Conservation (phyloP, 2,888 invertebrate genomes). For the Axea sp. region DNA sequence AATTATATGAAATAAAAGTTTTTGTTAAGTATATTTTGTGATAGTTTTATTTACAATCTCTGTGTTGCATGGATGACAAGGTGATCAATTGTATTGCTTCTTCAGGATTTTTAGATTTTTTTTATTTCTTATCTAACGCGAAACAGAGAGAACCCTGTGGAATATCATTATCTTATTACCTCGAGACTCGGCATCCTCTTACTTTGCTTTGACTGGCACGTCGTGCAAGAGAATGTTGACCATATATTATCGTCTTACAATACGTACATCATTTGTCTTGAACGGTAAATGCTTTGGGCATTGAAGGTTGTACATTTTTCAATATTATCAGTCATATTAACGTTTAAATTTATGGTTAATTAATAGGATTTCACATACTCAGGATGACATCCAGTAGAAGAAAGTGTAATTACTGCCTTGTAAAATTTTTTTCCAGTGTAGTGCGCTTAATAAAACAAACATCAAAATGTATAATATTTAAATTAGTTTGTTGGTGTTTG, state of each 20-base stretch:
- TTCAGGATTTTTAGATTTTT: background rate
- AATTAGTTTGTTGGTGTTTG: no score
- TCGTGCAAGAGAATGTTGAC: conserved; percentile 19
- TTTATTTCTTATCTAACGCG: conserved; percentile 14
- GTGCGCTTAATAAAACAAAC: no score
- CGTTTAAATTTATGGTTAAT: conserved; percentile 17
- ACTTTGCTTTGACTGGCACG: conserved; percentile 23
- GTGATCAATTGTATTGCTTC: no score
- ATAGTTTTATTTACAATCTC: background rate
- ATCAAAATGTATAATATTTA: no score
- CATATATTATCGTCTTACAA: conserved; percentile 29
- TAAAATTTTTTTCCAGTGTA: no score
- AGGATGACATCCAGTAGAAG: background rate
- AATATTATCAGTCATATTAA: conserved; percentile 1
- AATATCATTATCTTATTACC: conserved; percentile 37
- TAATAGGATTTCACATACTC: conserved; percentile 3
- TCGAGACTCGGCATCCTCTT: conserved; percentile 21
- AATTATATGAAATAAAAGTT: conserved; percentile 11
- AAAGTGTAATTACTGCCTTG: no score
- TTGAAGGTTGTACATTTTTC: conserved; percentile 10
- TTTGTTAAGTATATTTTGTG: conserved; percentile 1
- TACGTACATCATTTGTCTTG: conserved; percentile 29
- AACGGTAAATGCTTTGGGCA: conserved; percentile 10
- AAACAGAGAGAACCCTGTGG: conserved; percentile 4
- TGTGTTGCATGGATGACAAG: no score